Base-by-base conservation (phyloP, 2,888 invertebrate species). In the Teleogryllus oceanicus region DNA sequence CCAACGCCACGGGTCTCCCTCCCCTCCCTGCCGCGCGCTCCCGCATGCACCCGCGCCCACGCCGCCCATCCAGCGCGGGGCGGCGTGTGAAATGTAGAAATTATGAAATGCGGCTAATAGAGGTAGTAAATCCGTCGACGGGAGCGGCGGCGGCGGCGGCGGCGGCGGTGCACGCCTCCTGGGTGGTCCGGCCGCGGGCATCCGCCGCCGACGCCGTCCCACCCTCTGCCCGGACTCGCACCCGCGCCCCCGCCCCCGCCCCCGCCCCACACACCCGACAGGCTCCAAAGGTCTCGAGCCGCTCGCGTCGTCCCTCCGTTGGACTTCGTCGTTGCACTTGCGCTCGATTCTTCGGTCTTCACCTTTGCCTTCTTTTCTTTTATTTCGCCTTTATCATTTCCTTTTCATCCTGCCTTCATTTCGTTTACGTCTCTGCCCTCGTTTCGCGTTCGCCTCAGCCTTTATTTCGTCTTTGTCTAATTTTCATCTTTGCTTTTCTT, bases 81-180 rank as follows among this genome's bases (percentile, higher is more conserved):
- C 62, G 16, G 16, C 62, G 62, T 76, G 49, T 76, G 76, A 76
- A 49, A 79, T 79, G 74, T 62, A 77, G 77, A 77, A 79, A 79
- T 79, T 79, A 62, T 37, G 62, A 62, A 78, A 78, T 78, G 74
- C 74, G 74, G 74, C 37, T 74, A 49, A 78, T 62, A 79, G 62
- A 62, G 13, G 21, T 76, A 24, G 76, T 80, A 81, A 81, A 79
- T 81, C 79, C 78, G 75, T 78, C 74, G 81, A 74, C 76, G 49
- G 74, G 79, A 81, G 80, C 81, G 77, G 51, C 12, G 12, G 16
- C 12, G 12, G 12, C 11, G 51, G 16, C 12, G 62, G 62, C 12
- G 62, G 62, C 2, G 62, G 62, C 62, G 18, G 62, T 2, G 16
- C 13, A 62, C 16, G 13, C 62, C 62, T 62, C 62, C n/a, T 62